Percentiles rank a stretch among this genome's conserved stretches.
phyloP scores from a whole-genome alignment of 2,113 vertebrate genomes.

The Poicephalus gulielmi region DNA sequence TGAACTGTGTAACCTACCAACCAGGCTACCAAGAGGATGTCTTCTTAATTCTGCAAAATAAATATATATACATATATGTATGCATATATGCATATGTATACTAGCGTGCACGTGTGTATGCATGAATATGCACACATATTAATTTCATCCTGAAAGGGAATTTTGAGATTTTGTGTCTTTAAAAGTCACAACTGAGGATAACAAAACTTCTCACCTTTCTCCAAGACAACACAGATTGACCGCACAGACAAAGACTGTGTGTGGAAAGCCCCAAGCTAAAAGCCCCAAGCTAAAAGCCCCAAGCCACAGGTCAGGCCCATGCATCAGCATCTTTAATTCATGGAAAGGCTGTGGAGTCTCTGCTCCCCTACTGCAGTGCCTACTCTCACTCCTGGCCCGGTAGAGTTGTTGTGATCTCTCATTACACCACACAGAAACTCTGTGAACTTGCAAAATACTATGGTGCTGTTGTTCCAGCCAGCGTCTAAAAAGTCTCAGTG shows the following conservation, averaged over 20 bases:
- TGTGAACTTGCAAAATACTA: not conserved
- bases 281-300: too few species aligned
- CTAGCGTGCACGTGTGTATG: not conserved
- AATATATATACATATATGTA: accelerated
- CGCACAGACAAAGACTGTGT: accelerated
- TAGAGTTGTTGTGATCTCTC: not conserved
- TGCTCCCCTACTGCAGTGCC: accelerated
- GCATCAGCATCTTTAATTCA: not conserved
- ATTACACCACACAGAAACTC: not conserved
- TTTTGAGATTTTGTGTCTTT: not conserved
- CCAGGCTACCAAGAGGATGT: not conserved
- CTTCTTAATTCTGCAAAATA: not conserved
- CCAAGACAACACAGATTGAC: not conserved
- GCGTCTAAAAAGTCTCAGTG: not conserved
- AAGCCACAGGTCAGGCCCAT: accelerated
- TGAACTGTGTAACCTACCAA: not conserved
- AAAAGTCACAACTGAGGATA: not conserved
- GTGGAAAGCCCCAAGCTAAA: accelerated
- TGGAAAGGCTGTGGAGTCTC: not conserved
- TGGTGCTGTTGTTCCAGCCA: not conserved
- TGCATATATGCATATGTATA: accelerated
- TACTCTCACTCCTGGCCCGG: accelerated
- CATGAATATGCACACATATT: not conserved
- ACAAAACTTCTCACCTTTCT: not conserved
- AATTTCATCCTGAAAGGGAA: not conserved